Evolutionary conservation across 2,113 vertebrate genomes (phyloP).

Genomic region (Cinclus mexicanus): DNA sequence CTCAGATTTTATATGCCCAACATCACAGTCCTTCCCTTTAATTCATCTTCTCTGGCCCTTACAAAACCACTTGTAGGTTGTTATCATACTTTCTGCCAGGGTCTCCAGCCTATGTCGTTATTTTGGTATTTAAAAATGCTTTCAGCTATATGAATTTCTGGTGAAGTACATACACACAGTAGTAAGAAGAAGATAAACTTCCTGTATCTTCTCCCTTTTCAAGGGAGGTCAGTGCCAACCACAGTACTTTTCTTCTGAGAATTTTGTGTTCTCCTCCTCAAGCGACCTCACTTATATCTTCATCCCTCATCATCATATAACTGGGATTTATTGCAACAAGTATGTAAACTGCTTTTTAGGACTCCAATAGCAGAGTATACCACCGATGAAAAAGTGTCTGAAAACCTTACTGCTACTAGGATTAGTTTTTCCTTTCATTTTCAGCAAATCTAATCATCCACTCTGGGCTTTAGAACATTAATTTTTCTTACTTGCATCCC

Average conservation of each 20-base stretch:
- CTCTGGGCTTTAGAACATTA: not conserved
- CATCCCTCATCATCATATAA: not conserved
- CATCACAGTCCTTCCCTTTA: not conserved
- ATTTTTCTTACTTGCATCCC: not conserved
- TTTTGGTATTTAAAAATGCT: not conserved
- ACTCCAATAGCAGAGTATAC: not conserved
- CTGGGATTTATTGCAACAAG: not conserved
- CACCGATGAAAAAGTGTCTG: not conserved
- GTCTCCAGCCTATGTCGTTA: not conserved
- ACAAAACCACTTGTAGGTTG: not conserved
- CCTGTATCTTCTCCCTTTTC: not conserved
- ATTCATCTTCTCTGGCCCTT: not conserved
- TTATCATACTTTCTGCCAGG: not conserved
- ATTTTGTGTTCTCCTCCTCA: not conserved
- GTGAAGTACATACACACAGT: not conserved
- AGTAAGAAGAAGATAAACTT: not conserved
- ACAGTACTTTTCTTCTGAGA: not conserved
- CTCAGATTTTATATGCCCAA: not conserved
- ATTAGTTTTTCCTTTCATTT: constrained; percentile 6
- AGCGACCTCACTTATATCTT: not conserved
- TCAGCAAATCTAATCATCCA: not conserved
- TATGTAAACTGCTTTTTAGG: not conserved
- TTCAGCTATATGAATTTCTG: not conserved
- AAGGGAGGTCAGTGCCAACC: not conserved
- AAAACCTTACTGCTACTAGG: not conserved